These are phyloP conservation scores for Lepisosteus osseus DNA, from an alignment of 2,113 vertebrate genomes.

Conservation along the genomic window DNA sequence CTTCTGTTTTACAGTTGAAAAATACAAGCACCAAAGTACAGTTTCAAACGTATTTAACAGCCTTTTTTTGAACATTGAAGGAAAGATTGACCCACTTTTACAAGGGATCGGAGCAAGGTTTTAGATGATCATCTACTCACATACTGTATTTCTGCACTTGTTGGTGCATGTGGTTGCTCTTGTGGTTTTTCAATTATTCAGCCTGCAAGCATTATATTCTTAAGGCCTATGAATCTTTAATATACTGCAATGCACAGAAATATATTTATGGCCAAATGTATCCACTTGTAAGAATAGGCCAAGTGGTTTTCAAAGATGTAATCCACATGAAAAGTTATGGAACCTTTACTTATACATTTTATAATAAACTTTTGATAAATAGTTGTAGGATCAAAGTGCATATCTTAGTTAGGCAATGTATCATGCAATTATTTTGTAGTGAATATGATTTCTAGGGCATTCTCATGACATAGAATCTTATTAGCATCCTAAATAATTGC, in stretches of 20 bases:
- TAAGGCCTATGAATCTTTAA: slow-evolving; percentile 63
- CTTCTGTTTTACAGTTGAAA: too few relatives aligned
- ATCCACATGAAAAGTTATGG: too few relatives aligned
- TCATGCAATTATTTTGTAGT: too few relatives aligned
- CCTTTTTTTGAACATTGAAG: neutral
- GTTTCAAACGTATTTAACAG: slow-evolving; percentile 24
- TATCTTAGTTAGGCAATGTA: too few relatives aligned
- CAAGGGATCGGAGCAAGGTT: slow-evolving; percentile 19
- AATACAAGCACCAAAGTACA: neutral
- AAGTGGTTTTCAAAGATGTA: neutral
- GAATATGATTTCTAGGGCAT: too few relatives aligned
- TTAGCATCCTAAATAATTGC: too few relatives aligned
- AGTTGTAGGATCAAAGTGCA: too few relatives aligned
- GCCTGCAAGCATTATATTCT: slow-evolving; percentile 57
- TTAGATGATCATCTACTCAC: slow-evolving; percentile 51
- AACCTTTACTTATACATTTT: too few relatives aligned
- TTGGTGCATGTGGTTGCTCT: slow-evolving; percentile 32
- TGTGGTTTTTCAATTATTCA: slow-evolving; percentile 53
- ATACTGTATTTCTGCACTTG: slow-evolving; percentile 35
- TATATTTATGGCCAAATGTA: slow-evolving; percentile 20
- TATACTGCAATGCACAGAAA: slow-evolving; percentile 58
- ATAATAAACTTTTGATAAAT: too few relatives aligned
- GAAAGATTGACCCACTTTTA: slow-evolving; percentile 27
- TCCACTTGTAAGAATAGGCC: slow-evolving; percentile 10
- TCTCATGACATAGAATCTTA: too few relatives aligned